phyloP scores from a whole-genome alignment of 2,888 invertebrate genomes.

The Caenorhabditis plicata region DNA sequence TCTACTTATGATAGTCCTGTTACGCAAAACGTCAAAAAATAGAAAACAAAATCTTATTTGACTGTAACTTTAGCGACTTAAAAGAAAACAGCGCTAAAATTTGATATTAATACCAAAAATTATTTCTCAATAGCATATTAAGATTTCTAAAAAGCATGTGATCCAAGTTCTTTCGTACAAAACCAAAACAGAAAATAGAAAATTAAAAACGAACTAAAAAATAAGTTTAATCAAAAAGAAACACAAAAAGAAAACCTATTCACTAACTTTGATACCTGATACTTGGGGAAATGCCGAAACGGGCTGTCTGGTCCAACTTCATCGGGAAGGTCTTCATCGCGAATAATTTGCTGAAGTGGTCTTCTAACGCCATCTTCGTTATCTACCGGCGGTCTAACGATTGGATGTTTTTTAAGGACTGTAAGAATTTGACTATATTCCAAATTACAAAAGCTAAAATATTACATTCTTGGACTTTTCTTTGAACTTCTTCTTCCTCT shows the following conservation, averaged over 20 bases:
- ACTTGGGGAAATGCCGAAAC: constrained; percentile 51
- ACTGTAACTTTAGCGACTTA: too few relatives aligned
- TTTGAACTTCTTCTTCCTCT: constrained; percentile 24
- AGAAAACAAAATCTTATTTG: too few relatives aligned
- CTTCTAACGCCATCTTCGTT: constrained; percentile 10
- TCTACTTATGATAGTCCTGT: too few relatives aligned
- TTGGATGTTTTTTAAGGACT: constrained; percentile 17
- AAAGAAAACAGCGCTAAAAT: too few relatives aligned
- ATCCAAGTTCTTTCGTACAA: too few relatives aligned
- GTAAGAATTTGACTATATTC: constrained; percentile 3
- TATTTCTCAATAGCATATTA: too few relatives aligned
- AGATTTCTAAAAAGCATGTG: too few relatives aligned
- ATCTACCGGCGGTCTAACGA: neutral
- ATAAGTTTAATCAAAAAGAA: neutral
- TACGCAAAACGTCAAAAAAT: too few relatives aligned
- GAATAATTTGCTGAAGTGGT: constrained; percentile 38
- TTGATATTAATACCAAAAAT: too few relatives aligned
- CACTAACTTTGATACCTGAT: constrained; percentile 45
- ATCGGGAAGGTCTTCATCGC: constrained; percentile 46
- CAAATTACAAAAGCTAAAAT: neutral
- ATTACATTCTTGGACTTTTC: constrained; percentile 22
- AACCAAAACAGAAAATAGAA: constrained; percentile 13
- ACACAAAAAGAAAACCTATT: too few relatives aligned
- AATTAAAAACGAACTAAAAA: too few relatives aligned
- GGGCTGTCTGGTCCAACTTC: constrained; percentile 48